These are phyloP conservation scores for Origma solitaria DNA, from an alignment of 2,113 vertebrate species.

Conservation along the genomic window DNA sequence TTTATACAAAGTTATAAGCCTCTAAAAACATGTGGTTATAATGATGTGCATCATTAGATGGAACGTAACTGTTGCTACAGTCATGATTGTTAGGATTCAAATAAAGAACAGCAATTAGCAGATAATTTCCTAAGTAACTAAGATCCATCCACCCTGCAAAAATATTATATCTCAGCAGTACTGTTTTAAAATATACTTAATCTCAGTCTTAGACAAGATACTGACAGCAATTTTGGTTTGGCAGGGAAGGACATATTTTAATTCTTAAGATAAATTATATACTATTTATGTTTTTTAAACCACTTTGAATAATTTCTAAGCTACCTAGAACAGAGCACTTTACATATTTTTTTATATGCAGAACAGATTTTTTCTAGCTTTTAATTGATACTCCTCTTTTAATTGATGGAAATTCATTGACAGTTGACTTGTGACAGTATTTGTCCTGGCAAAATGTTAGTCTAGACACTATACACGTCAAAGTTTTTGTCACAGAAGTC, in stretches of 20 bases:
- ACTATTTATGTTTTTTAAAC: background rate
- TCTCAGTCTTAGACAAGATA: background rate
- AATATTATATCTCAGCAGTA: background rate
- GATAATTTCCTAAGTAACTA: slow-evolving; percentile 18
- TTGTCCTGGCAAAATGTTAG: background rate
- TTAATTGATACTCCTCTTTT: background rate
- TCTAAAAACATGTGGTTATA: background rate
- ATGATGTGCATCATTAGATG: background rate
- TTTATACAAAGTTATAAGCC: background rate
- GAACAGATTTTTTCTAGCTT: background rate
- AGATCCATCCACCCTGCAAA: background rate
- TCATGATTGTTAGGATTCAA: background rate
- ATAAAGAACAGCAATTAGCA: background rate
- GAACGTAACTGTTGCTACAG: background rate
- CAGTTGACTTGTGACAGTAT: background rate
- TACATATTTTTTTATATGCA: background rate
- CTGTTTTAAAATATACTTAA: background rate
- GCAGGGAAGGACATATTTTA: background rate
- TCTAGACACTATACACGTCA: background rate
- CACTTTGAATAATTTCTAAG: background rate
- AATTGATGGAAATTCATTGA: background rate
- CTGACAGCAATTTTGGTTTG: background rate
- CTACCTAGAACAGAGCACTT: background rate
- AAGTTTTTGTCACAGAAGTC: background rate
- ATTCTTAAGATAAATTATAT: background rate